phyloP scores from a whole-genome alignment of 2,888 invertebrate genomes.

The Drosophila tripunctata region DNA sequence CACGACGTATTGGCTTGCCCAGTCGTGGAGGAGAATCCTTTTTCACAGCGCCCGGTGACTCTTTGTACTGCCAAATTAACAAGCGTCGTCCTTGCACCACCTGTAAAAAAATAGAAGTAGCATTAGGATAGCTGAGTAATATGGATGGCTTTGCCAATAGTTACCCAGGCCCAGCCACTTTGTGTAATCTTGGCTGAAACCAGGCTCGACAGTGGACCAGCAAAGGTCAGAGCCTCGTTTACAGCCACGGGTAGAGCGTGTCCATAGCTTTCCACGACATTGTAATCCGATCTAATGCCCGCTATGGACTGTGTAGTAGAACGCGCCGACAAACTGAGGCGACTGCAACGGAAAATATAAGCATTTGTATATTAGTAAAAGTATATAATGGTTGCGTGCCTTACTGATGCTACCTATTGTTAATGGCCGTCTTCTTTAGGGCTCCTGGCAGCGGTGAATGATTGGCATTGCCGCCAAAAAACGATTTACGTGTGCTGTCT shows the following conservation, averaged over 20 bases:
- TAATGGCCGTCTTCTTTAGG: slow-evolving; percentile 70
- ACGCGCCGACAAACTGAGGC: slow-evolving; percentile 86
- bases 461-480: slow-evolving; percentile 65
- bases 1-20: slow-evolving; percentile 73
- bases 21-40: slow-evolving; percentile 60
- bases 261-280: slow-evolving; percentile 92
- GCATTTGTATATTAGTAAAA: no score
- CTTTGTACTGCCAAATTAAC: slow-evolving; percentile 92
- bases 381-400: no score
- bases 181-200: slow-evolving; percentile 85
- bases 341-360: slow-evolving; percentile 79
- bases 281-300: slow-evolving; percentile 90
- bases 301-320: slow-evolving; percentile 89
- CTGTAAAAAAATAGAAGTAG: slow-evolving; percentile 82
- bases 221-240: slow-evolving; percentile 93
- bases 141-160: neutral
- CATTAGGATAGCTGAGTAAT: no score
- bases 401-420: slow-evolving; percentile 62
- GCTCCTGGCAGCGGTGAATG: slow-evolving; percentile 33
- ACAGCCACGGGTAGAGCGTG: slow-evolving; percentile 93
- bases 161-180: slow-evolving; percentile 86
- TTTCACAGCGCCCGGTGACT: slow-evolving; percentile 62
- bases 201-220: slow-evolving; percentile 85
- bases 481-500: slow-evolving; percentile 70
- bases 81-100: slow-evolving; percentile 93